Percentiles rank a stretch among this genome's conserved stretches.
Conservation (phyloP, 2,113 vertebrate species). For the Ictalurus furcatus region DNA sequence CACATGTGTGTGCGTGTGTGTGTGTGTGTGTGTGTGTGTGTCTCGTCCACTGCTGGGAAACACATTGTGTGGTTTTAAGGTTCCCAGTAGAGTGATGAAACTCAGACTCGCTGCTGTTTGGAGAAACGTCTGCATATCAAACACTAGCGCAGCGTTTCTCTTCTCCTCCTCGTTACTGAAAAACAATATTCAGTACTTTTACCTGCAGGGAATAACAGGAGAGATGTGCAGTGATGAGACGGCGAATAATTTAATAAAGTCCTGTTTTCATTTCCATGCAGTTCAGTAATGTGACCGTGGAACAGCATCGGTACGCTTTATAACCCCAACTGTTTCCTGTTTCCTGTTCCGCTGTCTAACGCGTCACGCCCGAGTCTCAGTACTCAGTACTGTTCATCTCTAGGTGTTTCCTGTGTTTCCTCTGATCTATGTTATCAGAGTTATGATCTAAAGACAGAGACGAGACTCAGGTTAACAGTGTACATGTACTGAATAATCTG, state of each 20-base stretch:
- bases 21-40: neutral
- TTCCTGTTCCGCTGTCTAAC: neutral
- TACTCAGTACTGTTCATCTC: neutral
- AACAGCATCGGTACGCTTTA: neutral
- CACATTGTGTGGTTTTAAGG: constrained; percentile 44
- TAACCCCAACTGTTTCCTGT: neutral
- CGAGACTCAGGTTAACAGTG: neutral
- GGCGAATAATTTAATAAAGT: neutral
- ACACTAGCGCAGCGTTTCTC: neutral
- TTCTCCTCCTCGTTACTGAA: neutral
- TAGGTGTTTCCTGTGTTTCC: no score
- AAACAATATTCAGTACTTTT: neutral
- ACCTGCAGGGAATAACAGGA: no score
- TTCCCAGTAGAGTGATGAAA: constrained; percentile 42
- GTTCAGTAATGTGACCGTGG: neutral
- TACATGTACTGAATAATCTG: neutral
- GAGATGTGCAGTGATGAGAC: neutral
- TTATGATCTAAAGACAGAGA: neutral
- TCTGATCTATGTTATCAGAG: no score
- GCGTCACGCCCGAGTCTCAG: neutral
- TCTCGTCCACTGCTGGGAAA: constrained; percentile 36
- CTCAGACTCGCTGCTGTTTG: constrained; percentile 44
- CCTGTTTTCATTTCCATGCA: neutral
- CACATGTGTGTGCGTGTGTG: neutral
- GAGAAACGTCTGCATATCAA: constrained; percentile 12